Percentiles rank a stretch among this genome's conserved stretches.
Conservation (phyloP, 2,888 invertebrate species). For the Ceraclea dissimilis region DNA sequence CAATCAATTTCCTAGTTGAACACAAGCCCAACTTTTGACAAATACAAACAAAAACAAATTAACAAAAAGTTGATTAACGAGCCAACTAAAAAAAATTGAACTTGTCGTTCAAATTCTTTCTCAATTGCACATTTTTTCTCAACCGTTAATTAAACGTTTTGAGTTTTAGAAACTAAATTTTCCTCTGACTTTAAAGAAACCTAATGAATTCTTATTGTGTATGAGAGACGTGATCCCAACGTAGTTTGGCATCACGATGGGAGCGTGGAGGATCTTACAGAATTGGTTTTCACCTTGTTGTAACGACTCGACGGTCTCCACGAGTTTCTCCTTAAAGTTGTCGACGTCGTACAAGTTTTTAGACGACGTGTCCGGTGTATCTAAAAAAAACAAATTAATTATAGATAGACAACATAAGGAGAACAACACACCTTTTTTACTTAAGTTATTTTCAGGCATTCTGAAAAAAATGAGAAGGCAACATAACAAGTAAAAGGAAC, state of each 20-base stretch:
- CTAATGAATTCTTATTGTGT: slow-evolving; percentile 75
- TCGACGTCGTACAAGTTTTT: slow-evolving; percentile 53
- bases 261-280: slow-evolving; percentile 55
- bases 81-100: no score
- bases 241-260: slow-evolving; percentile 74
- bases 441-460: no score
- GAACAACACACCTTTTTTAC: neutral
- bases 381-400: slow-evolving; percentile 4
- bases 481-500: neutral
- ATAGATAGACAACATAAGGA: neutral
- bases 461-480: neutral
- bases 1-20: no score
- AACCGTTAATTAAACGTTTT: no score
- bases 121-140: no score
- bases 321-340: slow-evolving; percentile 50
- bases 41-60: no score
- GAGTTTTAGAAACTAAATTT: slow-evolving; percentile 68
- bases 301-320: slow-evolving; percentile 45
- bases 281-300: slow-evolving; percentile 34
- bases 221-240: slow-evolving; percentile 70
- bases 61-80: no score
- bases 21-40: no score
- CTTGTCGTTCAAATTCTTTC: no score
- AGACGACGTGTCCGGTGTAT: slow-evolving; percentile 33
- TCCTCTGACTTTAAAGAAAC: slow-evolving; percentile 81